Conservation (phyloP, 2,797 vertebrate species). For the Danio tinwini region DNA sequence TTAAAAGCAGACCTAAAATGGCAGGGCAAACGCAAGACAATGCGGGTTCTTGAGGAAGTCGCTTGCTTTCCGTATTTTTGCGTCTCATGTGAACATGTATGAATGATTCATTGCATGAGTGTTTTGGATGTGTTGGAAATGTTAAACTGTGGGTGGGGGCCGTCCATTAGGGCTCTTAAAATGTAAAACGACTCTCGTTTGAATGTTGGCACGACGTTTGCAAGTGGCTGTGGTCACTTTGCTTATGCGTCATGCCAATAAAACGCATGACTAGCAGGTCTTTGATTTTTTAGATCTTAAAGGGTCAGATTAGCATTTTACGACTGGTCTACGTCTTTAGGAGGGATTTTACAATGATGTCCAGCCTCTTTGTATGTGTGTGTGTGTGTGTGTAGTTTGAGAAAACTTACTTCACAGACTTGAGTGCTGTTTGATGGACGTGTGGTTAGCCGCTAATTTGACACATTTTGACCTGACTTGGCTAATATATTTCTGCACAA, state of each 20-base stretch:
- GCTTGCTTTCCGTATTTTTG: too few relatives aligned
- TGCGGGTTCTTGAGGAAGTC: conserved; percentile 9
- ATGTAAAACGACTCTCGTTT: conserved; percentile 16
- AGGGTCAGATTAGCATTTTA: conserved; percentile 21
- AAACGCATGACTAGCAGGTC: not conserved
- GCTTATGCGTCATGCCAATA: not conserved
- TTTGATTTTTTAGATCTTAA: conserved; percentile 5
- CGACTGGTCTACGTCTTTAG: not conserved
- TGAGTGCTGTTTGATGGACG: conserved; percentile 32
- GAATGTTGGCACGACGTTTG: conserved; percentile 24
- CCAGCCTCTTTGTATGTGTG: not conserved
- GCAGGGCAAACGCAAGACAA: not conserved
- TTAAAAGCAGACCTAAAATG: conserved; percentile 30
- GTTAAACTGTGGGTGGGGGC: conserved; percentile 53
- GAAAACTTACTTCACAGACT: conserved; percentile 28
- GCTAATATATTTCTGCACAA: conserved; percentile 17
- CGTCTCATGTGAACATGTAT: conserved; percentile 20
- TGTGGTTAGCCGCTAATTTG: conserved; percentile 33
- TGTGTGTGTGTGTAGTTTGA: conserved; percentile 52
- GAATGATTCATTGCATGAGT: conserved; percentile 44
- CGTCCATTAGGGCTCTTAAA: conserved; percentile 45
- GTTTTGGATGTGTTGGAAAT: not conserved
- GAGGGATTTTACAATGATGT: not conserved
- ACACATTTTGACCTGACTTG: conserved; percentile 40
- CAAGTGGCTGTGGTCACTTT: not conserved